Base-by-base conservation (phyloP, 2,113 vertebrate genomes). In the Bujurquina vittata region DNA sequence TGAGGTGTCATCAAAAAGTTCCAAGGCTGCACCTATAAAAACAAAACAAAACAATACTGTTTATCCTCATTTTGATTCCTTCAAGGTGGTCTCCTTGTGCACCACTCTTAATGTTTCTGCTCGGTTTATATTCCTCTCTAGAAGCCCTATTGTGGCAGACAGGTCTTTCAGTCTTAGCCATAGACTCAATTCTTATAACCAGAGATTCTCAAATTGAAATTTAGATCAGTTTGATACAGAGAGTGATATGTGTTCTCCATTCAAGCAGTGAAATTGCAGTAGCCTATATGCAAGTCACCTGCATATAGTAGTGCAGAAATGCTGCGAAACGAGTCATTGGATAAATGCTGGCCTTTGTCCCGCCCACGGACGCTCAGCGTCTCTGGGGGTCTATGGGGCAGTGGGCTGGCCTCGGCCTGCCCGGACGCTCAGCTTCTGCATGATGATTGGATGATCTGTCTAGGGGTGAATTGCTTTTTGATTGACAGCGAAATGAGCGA, bases 1-100 rank as follows among this genome's bases (percentile, higher is more conserved):
- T n/a, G 26, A 1, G 1, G 10, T 72, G 10, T 52, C 26, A n/a
- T 31, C 0, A 69, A 69, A 69, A 49, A 18, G 40, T 49, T 49
- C 0, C 10, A 52, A 0, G 10, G 31, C 65, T 31, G 5, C 43
- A 69, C 43, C 43, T 29, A 2, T 69, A 49, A 69, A 49, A 2
- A 11, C 12, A 2, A 49, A 46, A 46, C 10, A 0, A 3, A 69
- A 52, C 29, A 69, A 18, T 2, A 26, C 65, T 7, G 65, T 69
- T 69, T 52, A 31, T 52, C 26, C 65, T 52, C 23, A 72, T 72
- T 52, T 52, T 0, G 20, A 52, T 31, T 31, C 23, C 23, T 11
- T 72, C 17, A 72, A 52, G 20, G 43, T 18, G 1, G 15, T 52
- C 6, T 52, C 17, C 17, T 7, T 52, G 49, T 52, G 49, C 3